These are phyloP conservation scores for Probaryconus sp. DNA, from an alignment of 1,140 invertebrate species.

Conservation along the genomic window DNA sequence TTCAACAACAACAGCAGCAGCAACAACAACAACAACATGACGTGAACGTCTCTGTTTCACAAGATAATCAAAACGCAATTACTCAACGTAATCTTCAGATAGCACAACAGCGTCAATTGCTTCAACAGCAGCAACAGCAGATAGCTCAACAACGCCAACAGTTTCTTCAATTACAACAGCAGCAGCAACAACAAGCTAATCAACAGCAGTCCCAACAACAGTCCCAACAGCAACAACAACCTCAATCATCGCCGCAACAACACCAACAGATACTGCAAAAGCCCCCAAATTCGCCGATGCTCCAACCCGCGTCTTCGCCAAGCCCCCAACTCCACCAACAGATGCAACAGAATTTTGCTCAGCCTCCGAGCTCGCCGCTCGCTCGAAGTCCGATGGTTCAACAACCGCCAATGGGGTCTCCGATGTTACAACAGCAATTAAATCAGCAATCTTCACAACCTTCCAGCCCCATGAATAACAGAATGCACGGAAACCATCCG, in stretches of 20 bases:
- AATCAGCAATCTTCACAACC: conserved; percentile 76
- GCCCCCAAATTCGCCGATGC: conserved; percentile 79
- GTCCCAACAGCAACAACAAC: conserved; percentile 75
- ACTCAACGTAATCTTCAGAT: conserved; percentile 71
- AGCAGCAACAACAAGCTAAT: conserved; percentile 78
- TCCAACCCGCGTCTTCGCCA: conserved; percentile 79
- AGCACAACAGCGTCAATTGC: conserved; percentile 79
- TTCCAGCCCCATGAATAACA: conserved; percentile 74
- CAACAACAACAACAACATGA: too few relatives aligned
- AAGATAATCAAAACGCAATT: conserved; percentile 66
- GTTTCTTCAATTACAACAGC: conserved; percentile 76
- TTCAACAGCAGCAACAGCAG: conserved; percentile 76
- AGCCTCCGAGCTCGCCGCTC: conserved; percentile 83
- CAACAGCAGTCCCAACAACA: conserved; percentile 79
- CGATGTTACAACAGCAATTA: conserved; percentile 78
- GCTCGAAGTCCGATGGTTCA: conserved; percentile 82
- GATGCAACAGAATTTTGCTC: conserved; percentile 78
- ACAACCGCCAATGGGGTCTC: conserved; percentile 77
- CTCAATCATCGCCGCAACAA: conserved; percentile 73
- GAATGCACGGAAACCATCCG: conserved; percentile 69
- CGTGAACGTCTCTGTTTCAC: conserved; percentile 49
- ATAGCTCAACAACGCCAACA: conserved; percentile 71
- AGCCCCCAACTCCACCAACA: conserved; percentile 79
- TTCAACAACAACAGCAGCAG: too few relatives aligned
- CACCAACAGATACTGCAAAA: conserved; percentile 75